Evolutionary conservation across 2,888 invertebrate species (phyloP).

Genomic region (Agonopterix subpropinquella): DNA sequence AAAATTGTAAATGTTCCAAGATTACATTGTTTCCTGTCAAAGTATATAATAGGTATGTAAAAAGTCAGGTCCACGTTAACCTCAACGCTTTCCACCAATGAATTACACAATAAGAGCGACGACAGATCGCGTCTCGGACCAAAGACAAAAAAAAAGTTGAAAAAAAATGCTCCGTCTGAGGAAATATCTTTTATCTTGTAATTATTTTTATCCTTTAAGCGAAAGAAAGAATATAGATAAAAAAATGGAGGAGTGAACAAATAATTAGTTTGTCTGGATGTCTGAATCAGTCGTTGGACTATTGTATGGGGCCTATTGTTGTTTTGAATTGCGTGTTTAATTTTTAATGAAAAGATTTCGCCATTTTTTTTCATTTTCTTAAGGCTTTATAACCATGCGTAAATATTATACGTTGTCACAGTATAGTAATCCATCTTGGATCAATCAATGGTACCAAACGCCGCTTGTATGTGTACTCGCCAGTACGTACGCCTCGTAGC

Average conservation of each 20-base stretch:
- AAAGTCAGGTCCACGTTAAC: constrained; percentile 23
- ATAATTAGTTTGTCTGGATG: constrained; percentile 68
- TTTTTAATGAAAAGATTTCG: constrained; percentile 7
- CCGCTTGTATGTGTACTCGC: too few species aligned
- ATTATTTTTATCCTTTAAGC: constrained; percentile 74
- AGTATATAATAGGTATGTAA: neutral
- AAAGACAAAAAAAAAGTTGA: constrained; percentile 34
- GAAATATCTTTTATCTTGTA: constrained; percentile 71
- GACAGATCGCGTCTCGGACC: constrained; percentile 58
- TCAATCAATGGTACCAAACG: too few species aligned
- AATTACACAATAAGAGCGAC: constrained; percentile 42
- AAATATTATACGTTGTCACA: too few species aligned
- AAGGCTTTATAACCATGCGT: neutral
- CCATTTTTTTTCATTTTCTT: neutral
- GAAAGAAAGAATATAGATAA: constrained; percentile 54
- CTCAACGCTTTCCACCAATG: constrained; percentile 37
- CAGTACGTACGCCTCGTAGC: too few species aligned
- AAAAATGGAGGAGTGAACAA: constrained; percentile 29
- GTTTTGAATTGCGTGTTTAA: constrained; percentile 6
- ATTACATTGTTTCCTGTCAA: too few species aligned
- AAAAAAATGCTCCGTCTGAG: constrained; percentile 25
- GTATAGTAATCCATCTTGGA: too few species aligned
- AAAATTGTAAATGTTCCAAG: too few species aligned
- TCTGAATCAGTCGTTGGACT: constrained; percentile 43
- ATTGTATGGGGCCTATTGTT: constrained; percentile 4